Evolutionary conservation across 2,113 vertebrate species (phyloP), one percentile per base, ranked within the genome.

Genomic region (Gopherus flavomarginatus): DNA sequence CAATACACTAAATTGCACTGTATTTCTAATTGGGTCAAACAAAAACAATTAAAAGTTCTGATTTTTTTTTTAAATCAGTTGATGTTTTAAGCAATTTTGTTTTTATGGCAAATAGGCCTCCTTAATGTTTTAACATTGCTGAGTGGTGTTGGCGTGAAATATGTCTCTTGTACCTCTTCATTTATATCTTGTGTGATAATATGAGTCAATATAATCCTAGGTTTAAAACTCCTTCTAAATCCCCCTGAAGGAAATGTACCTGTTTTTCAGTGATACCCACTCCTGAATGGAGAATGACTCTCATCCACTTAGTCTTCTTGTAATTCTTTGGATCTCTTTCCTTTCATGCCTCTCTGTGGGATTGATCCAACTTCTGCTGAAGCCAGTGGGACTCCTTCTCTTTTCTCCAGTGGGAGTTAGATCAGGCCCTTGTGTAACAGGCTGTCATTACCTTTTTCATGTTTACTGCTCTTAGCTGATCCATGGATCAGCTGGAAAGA

Each of bases 11-110:
- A 22, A 93, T 88, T 92, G 88, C 81, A 57, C 38, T 19, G 11
- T 56, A 84, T 90, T 92, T 94, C 31, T 92, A 93, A 92, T 12
- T 77, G n/a, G 13, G 35, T 93, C 21, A 93, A 81, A 75, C 21
- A 95, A n/a, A 84, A 29, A 84, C 12, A 12, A 91, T 91, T 62
- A 35, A 90, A 22, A 87, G 50, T 13, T 57, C 59, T 91, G 86
- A n/a, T n/a, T 93, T 29, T 27, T 3, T 88, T 80, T 93, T 89
- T 17, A n/a, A 87, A 2, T 91, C 85, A 62, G 1, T 57, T 52
- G 44, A 80, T 29, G 53, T 81, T 93, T 92, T 88, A 90, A 93
- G 57, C 17, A 77, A 2, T 42, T 88, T 86, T 44, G 42, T 84
- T 29, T 53, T 47, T 31, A 24, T n/a, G 75, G 83, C 81, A 86